A percentile compares a stretch with the other conserved stretches of the same genome.
These are phyloP conservation scores for Alloscopus bannaensis DNA, from an alignment of 2,888 invertebrate genomes.

Conservation along the genomic window DNA sequence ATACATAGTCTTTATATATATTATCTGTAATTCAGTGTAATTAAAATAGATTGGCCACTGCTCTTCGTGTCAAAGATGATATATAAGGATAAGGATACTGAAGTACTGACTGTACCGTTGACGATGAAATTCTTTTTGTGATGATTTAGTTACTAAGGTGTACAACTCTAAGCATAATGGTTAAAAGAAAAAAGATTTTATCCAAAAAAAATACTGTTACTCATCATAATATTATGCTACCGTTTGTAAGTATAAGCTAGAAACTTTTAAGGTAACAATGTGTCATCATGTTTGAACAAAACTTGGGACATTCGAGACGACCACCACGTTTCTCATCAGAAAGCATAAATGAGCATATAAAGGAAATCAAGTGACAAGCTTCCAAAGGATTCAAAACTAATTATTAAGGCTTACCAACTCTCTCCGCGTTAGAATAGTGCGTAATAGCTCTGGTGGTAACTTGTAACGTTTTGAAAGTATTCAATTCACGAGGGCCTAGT, in stretches of 20 bases:
- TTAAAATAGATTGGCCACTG: constrained; percentile 21
- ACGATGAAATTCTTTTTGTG: constrained; percentile 66
- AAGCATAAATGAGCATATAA: neutral
- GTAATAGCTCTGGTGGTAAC: no score
- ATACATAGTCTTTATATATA: no score
- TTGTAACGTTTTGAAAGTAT: no score
- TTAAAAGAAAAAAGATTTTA: constrained; percentile 20
- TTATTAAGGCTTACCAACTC: no score
- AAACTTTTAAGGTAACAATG: no score
- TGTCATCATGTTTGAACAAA: no score
- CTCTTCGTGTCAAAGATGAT: constrained; percentile 49
- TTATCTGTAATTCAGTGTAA: neutral
- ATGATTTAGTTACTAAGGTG: constrained; percentile 37
- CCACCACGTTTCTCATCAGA: no score
- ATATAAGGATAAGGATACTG: constrained; percentile 21
- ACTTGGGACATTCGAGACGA: no score
- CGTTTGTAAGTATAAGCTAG: neutral
- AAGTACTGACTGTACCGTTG: constrained; percentile 58
- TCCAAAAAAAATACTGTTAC: constrained; percentile 15
- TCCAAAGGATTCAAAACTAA: no score
- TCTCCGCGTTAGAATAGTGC: no score
- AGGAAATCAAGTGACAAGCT: neutral
- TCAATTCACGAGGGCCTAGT: constrained; percentile 56
- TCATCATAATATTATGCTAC: neutral
- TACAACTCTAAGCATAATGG: neutral